These are phyloP conservation scores for Caenorhabditis sulstoni DNA, from an alignment of 2,888 invertebrate species.

Conservation along the genomic window DNA sequence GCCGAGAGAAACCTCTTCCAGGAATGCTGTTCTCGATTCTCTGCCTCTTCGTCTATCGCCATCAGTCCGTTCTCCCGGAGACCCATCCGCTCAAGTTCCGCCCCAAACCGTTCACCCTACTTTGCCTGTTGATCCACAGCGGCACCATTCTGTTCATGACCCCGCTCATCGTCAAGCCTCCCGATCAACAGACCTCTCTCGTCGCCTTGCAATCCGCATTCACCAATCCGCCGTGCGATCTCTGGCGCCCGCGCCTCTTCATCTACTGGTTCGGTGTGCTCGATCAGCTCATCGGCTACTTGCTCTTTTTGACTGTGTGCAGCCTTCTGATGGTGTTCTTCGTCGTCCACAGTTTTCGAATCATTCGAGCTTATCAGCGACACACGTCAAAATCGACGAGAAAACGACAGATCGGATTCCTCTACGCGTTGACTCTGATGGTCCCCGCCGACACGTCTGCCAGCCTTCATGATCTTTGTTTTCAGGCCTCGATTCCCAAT, in stretches of 20 bases:
- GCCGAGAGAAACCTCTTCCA: background rate
- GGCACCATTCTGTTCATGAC: conserved; percentile 10
- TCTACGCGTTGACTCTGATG: conserved; percentile 24
- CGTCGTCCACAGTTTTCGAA: conserved; percentile 17
- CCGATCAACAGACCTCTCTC: conserved; percentile 6
- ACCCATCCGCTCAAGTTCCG: conserved; percentile 8
- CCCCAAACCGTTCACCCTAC: background rate
- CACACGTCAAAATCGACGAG: conserved; percentile 22
- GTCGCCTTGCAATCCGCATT: background rate
- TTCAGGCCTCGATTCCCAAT: conserved; percentile 33
- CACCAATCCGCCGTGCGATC: conserved; percentile 30
- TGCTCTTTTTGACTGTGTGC: conserved; percentile 1
- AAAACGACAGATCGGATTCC: conserved; percentile 31
- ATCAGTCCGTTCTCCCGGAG: conserved; percentile 17
- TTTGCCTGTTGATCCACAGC: background rate
- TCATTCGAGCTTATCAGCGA: conserved; percentile 10
- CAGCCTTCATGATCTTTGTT: background rate
- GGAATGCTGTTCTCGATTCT: conserved; percentile 30
- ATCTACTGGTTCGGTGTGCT: conserved; percentile 21
- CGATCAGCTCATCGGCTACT: conserved; percentile 4
- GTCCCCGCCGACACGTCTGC: conserved; percentile 10
- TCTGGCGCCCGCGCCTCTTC: conserved; percentile 20
- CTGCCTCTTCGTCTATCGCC: conserved; percentile 29
- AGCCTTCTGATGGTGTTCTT: conserved; percentile 1
- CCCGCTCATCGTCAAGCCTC: background rate